Evolutionary conservation across 2,797 vertebrate genomes (phyloP).

Genomic region (Emydoidea blandingii): DNA sequence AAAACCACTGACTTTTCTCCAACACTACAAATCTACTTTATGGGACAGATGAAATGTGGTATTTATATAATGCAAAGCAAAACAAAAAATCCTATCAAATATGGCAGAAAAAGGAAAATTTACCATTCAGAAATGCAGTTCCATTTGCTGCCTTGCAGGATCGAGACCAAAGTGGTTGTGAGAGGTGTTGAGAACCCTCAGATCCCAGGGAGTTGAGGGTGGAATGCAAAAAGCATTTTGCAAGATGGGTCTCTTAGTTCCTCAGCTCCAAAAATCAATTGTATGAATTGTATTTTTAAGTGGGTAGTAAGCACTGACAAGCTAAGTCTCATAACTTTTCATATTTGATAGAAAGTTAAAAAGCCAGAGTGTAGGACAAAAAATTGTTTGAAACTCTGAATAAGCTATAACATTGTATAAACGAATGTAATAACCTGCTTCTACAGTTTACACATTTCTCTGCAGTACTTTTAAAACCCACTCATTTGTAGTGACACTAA

Average conservation of each 20-base stretch:
- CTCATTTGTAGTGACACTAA: neutral
- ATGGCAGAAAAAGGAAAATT: neutral
- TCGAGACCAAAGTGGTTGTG: neutral
- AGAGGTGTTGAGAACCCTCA: neutral
- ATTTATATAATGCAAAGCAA: neutral
- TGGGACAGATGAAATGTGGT: neutral
- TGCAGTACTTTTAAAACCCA: neutral
- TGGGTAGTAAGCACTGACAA: neutral
- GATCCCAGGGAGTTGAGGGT: neutral
- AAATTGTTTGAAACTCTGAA: neutral
- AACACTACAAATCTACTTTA: neutral
- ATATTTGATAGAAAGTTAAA: conserved; percentile 4
- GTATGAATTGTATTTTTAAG: conserved; percentile 7
- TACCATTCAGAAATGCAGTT: neutral
- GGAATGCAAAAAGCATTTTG: neutral
- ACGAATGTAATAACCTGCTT: neutral
- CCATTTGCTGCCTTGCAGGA: neutral
- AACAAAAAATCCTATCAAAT: neutral
- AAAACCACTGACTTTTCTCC: neutral
- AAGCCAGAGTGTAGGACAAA: neutral
- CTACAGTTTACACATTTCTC: neutral
- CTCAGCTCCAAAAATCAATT: conserved; percentile 16
- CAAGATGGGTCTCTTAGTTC: neutral
- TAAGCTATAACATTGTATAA: neutral
- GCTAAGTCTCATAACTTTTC: neutral